Evolutionary conservation across 1,140 invertebrate species (phyloP).

Genomic region (Antheraea mylitta): DNA sequence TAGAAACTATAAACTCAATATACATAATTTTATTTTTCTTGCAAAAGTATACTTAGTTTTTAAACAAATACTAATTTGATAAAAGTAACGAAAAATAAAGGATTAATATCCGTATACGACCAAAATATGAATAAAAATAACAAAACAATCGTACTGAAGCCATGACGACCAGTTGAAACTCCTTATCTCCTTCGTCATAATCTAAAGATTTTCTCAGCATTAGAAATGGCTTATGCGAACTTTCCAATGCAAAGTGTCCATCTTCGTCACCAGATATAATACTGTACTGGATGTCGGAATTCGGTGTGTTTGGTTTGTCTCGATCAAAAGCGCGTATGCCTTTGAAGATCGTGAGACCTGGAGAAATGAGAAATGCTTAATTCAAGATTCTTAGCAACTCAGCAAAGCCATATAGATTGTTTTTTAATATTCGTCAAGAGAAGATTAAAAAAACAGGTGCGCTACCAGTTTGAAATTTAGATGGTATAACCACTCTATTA

Average conservation of each 20-base stretch:
- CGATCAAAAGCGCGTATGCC: constrained; percentile 89
- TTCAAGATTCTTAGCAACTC: background rate
- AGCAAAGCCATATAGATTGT: background rate
- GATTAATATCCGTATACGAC: too few species aligned
- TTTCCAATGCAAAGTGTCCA: constrained; percentile 88
- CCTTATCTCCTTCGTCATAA: constrained; percentile 88
- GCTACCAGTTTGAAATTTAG: too few species aligned
- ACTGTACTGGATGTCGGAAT: constrained; percentile 92
- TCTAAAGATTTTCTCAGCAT: constrained; percentile 87
- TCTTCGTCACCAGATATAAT: constrained; percentile 88
- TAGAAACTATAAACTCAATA: too few species aligned
- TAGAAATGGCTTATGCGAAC: constrained; percentile 86
- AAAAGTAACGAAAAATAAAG: too few species aligned
- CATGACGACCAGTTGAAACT: constrained; percentile 87
- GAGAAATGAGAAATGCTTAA: constrained; percentile 16
- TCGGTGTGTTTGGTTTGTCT: constrained; percentile 93
- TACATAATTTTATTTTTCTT: too few species aligned
- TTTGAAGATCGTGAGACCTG: constrained; percentile 89
- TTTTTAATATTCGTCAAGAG: too few species aligned
- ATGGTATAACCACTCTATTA: too few species aligned
- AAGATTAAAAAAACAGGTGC: too few species aligned
- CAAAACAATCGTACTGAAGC: constrained; percentile 82
- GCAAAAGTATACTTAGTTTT: too few species aligned
- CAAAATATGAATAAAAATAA: background rate
- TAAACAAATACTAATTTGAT: too few species aligned